Percentiles rank a stretch among this genome's conserved stretches.
These are phyloP conservation scores for Notoglanidium macrostoma DNA, from an alignment of 2,797 vertebrate genomes.

Conservation along the genomic window DNA sequence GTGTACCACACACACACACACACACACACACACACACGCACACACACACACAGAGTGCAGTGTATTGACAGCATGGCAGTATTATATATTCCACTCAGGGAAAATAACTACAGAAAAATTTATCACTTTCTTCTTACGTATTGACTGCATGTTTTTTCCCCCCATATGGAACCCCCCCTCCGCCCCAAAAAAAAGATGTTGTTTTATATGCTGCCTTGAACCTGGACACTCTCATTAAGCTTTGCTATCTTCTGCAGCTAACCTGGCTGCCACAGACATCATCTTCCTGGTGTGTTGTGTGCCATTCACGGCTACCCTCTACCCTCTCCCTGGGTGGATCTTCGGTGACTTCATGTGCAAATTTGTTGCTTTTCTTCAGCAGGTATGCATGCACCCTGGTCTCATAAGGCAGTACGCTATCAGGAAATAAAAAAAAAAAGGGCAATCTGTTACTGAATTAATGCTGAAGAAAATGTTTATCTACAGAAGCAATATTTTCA, in stretches of 20 bases:
- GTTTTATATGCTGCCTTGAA: not conserved
- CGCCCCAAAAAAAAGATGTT: too few species aligned
- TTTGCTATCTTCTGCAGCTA: conserved; percentile 68
- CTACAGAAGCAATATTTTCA: not conserved
- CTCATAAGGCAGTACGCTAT: not conserved
- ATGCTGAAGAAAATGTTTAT: not conserved
- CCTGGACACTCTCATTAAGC: not conserved
- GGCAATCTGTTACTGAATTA: not conserved
- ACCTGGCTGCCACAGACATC: conserved; percentile 82
- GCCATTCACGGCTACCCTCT: conserved; percentile 83
- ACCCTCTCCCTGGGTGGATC: conserved; percentile 83
- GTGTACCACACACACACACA: not conserved
- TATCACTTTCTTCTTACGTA: too few species aligned
- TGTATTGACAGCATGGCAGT: too few species aligned
- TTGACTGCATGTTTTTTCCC: too few species aligned
- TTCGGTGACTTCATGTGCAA: conserved; percentile 86
- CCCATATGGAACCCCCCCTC: too few species aligned
- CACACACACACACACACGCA: not conserved
- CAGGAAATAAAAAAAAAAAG: not conserved
- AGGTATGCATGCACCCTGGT: conserved; percentile 66
- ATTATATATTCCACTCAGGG: too few species aligned
- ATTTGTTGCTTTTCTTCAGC: conserved; percentile 82
- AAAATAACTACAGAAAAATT: not conserved
- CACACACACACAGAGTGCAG: not conserved
- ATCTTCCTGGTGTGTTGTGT: conserved; percentile 84